These are phyloP conservation scores for Drymodes brunneopygia DNA, from an alignment of 2,113 vertebrate species.

Conservation along the genomic window DNA sequence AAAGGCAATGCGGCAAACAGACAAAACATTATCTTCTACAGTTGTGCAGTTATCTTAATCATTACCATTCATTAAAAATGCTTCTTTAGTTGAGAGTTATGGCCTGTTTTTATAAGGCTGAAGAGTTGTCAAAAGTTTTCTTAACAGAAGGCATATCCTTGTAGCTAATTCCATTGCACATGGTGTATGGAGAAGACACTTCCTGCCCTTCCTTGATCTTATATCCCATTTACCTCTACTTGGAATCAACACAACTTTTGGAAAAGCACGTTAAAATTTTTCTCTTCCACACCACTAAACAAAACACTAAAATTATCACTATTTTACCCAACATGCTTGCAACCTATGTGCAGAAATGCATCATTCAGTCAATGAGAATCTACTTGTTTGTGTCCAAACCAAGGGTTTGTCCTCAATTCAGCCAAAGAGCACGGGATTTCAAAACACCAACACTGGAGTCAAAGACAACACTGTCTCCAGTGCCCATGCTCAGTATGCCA, in stretches of 20 bases:
- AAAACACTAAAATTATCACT: neutral
- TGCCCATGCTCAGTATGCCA: neutral
- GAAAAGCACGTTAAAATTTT: neutral
- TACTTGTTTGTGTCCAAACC: neutral
- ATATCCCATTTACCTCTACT: neutral
- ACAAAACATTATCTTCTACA: neutral
- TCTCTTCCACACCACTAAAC: neutral
- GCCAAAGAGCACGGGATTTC: neutral
- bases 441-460: neutral
- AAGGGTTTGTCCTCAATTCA: neutral
- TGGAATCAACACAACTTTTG: neutral
- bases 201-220: neutral
- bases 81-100: neutral
- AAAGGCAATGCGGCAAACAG: neutral
- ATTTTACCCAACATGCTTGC: neutral
- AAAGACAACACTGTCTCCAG: rapidly evolving
- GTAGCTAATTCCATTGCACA: neutral
- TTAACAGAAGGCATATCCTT: neutral
- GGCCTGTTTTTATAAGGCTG: neutral
- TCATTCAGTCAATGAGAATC: neutral
- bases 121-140: neutral
- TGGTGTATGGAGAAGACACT: neutral
- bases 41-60: neutral
- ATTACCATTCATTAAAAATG: neutral
- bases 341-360: neutral